These are phyloP conservation scores for Napeogenes inachia DNA, from an alignment of 2,888 invertebrate species.

Conservation along the genomic window DNA sequence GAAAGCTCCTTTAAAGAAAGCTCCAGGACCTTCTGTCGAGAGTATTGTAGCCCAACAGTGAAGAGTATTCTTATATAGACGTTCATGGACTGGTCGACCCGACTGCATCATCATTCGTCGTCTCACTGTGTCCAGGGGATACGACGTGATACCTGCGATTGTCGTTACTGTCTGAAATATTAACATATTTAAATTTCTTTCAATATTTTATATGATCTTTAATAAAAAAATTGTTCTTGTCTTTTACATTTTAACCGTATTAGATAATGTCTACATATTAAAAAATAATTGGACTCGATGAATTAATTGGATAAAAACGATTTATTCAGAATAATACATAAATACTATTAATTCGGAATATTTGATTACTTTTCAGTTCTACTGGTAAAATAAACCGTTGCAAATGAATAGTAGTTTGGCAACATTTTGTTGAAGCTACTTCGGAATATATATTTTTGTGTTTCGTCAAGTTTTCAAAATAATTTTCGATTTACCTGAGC, in stretches of 20 bases:
- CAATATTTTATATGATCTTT: neutral
- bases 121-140: constrained; percentile 96
- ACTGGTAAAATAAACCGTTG: too few species aligned
- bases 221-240: neutral
- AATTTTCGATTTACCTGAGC: constrained; percentile 78
- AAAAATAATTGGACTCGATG: too few species aligned
- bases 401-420: too few species aligned
- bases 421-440: too few species aligned
- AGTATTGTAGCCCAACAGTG: constrained; percentile 93
- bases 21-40: constrained; percentile 85
- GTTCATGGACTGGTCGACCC: constrained; percentile 84
- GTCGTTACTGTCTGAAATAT: constrained; percentile 77
- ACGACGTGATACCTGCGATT: constrained; percentile 92
- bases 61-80: constrained; percentile 91
- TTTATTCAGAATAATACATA: too few species aligned
- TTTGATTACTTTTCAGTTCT: too few species aligned
- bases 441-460: too few species aligned
- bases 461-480: too few species aligned
- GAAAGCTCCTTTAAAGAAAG: constrained; percentile 97
- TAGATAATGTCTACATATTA: too few species aligned
- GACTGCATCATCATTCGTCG: constrained; percentile 99
- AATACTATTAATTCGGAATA: too few species aligned
- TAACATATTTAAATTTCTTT: neutral
- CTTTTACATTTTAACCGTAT: too few species aligned
- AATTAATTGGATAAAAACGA: too few species aligned